A percentile compares a stretch with the other conserved stretches of the same genome.
phyloP scores from a whole-genome alignment of 2,113 vertebrate species.

The Mionectes macconnelli region DNA sequence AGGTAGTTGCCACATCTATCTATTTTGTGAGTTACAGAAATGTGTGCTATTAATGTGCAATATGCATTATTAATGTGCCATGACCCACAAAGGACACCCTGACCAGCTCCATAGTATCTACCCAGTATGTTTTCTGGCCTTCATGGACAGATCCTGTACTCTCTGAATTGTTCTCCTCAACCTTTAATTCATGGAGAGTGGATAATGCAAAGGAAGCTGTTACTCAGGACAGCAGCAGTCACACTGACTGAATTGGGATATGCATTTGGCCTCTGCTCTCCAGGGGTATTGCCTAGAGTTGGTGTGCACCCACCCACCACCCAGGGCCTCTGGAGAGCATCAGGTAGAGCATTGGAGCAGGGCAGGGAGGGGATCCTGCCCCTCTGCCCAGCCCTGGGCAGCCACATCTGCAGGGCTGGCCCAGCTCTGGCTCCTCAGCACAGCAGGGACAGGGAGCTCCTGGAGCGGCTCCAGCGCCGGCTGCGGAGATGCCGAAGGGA shows the following conservation, averaged over 20 bases:
- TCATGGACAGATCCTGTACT: not conserved
- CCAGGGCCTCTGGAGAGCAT: not conserved
- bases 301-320: not conserved
- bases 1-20: not conserved
- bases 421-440: not conserved
- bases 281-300: not conserved
- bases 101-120: not conserved
- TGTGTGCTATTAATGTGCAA: fast-evolving
- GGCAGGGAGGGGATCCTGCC: not conserved
- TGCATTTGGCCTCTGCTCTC: not conserved
- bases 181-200: not conserved
- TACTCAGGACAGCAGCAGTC: not conserved
- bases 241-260: not conserved
- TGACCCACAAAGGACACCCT: not conserved
- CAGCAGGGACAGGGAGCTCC: not conserved
- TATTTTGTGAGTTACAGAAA: not conserved
- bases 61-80: not conserved
- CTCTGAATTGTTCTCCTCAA: not conserved
- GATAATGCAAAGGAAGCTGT: not conserved
- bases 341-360: not conserved
- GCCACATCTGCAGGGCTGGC: not conserved
- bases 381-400: not conserved
- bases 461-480: not conserved
- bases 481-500: not conserved
- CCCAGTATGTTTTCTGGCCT: not conserved